phyloP scores from a whole-genome alignment of 2,113 vertebrate genomes.

The Platycercus adscitus region DNA sequence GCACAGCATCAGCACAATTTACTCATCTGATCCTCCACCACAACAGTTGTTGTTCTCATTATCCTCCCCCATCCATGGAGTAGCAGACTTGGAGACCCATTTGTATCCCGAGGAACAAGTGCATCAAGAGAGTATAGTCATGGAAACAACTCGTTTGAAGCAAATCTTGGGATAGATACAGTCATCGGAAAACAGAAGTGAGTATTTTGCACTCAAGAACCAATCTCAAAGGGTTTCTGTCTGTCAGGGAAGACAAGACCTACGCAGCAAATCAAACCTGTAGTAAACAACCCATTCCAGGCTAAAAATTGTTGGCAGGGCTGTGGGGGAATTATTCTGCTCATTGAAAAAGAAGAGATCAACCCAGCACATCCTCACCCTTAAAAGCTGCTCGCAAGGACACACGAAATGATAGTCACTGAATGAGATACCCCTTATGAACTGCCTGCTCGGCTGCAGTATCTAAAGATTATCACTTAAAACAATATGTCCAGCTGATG shows the following conservation, averaged over 20 bases:
- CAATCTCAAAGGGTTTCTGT: background rate
- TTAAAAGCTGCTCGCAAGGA: conserved; percentile 34
- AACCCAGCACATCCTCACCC: background rate
- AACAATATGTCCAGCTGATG: conserved; percentile 63
- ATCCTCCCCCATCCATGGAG: background rate
- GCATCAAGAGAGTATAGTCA: background rate
- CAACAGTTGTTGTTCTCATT: background rate
- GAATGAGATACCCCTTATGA: conserved; percentile 60
- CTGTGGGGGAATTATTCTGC: conserved; percentile 6
- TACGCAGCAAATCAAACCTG: background rate
- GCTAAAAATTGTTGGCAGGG: background rate
- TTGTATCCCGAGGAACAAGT: conserved; percentile 12
- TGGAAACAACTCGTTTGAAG: conserved; percentile 28
- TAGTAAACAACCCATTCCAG: conserved; percentile 41
- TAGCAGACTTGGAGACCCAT: background rate
- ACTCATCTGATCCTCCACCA: background rate
- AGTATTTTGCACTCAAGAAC: background rate
- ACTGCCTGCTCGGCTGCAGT: conserved; percentile 34
- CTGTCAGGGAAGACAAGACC: conserved; percentile 10
- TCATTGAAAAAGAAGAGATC: background rate
- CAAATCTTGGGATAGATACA: conserved; percentile 1
- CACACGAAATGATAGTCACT: conserved; percentile 31
- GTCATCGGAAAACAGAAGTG: background rate
- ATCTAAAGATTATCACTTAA: conserved; percentile 70
- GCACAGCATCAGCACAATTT: background rate